These are phyloP conservation scores for Procambarus clarkii DNA, from an alignment of 1,140 invertebrate genomes.

Conservation along the genomic window DNA sequence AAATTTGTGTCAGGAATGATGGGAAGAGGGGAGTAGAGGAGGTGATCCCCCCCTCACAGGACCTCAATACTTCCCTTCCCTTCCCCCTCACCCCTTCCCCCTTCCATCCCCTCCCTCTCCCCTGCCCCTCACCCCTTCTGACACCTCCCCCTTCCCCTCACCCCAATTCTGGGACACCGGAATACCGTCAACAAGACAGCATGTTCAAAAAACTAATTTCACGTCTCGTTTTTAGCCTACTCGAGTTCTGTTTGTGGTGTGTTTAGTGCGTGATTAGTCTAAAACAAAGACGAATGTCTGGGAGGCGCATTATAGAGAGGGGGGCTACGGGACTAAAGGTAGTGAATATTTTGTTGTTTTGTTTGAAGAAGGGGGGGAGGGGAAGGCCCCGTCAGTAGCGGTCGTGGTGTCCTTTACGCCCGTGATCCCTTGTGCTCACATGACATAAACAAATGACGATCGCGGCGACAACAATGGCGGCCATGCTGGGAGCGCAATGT, in stretches of 20 bases:
- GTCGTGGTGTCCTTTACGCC: slow-evolving; percentile 57
- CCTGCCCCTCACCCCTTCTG: too few relatives aligned
- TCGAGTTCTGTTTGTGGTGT: too few relatives aligned
- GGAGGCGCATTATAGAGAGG: neutral
- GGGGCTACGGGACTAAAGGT: slow-evolving; percentile 30
- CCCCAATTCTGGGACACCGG: neutral
- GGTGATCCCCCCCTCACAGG: neutral
- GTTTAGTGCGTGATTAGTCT: neutral
- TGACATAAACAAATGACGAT: slow-evolving; percentile 71
- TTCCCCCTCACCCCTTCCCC: too few relatives aligned
- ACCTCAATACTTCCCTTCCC: neutral
- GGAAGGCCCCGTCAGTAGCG: too few relatives aligned
- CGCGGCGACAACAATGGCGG: slow-evolving; percentile 65
- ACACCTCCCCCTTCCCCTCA: too few relatives aligned
- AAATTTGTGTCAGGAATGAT: slow-evolving; percentile 14
- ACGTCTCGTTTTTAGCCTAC: too few relatives aligned
- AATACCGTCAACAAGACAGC: too few relatives aligned
- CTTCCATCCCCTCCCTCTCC: too few relatives aligned
- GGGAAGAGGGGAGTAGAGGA: neutral
- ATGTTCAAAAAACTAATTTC: too few relatives aligned
- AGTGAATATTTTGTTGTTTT: slow-evolving; percentile 23
- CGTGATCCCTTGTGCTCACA: slow-evolving; percentile 60
- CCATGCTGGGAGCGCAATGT: slow-evolving; percentile 70
- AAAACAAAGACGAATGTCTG: neutral
- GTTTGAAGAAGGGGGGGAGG: too few relatives aligned